Evolutionary conservation across 2,797 vertebrate genomes (phyloP).

Genomic region (Mionectes olivaceus): DNA sequence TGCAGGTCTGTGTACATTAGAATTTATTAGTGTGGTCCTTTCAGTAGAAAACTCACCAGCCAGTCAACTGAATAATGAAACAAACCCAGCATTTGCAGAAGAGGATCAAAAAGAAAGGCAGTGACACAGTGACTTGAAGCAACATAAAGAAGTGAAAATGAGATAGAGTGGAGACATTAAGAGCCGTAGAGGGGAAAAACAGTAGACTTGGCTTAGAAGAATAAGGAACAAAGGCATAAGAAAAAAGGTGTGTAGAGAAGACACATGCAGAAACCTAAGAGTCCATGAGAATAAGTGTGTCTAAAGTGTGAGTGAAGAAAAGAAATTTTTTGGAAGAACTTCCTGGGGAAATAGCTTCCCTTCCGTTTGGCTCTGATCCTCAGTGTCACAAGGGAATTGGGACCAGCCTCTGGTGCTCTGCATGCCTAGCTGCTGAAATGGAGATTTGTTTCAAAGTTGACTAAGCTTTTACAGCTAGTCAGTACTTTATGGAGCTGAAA

Average conservation of each 20-base stretch:
- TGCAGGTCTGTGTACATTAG: neutral
- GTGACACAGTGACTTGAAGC: neutral
- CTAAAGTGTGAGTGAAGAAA: constrained; percentile 38
- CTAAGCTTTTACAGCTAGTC: neutral
- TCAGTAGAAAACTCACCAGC: neutral
- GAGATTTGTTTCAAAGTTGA: neutral
- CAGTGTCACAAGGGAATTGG: neutral
- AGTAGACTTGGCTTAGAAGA: neutral
- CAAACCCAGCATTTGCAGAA: neutral
- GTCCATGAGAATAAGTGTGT: neutral
- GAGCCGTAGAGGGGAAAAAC: neutral
- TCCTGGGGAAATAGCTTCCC: constrained; percentile 49
- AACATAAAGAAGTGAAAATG: neutral
- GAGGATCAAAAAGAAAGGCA: neutral
- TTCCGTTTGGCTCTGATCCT: neutral
- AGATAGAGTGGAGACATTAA: neutral
- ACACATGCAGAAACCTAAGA: neutral
- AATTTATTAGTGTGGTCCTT: neutral
- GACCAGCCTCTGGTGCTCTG: neutral
- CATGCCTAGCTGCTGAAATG: neutral
- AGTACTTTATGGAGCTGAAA: constrained; percentile 7
- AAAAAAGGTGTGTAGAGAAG: neutral
- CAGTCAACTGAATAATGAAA: neutral
- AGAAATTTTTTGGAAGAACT: constrained; percentile 18
- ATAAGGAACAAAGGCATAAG: neutral